Base-by-base conservation (phyloP, 1,140 invertebrate species). In the Colletes latitarsis region DNA sequence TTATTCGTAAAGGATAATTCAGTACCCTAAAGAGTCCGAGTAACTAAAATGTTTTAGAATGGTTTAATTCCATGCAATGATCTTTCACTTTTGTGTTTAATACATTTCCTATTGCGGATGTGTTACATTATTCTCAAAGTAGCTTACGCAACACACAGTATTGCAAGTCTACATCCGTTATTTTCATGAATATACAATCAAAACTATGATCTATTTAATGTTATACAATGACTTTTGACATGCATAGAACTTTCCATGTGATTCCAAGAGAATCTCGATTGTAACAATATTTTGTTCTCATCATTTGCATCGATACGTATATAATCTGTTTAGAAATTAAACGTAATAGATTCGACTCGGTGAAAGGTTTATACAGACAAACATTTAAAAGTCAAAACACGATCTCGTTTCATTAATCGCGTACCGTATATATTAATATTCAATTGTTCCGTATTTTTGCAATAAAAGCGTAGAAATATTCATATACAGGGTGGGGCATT, bases 161-260 rank as follows among this genome's bases (percentile, higher is more conserved):
- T 53, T 62, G 30, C 49, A 21, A 0, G 67, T 43, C 43, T 30
- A 14, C 49, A 21, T 9, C 21, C 6, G 30, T 68, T 52, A 68
- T 21, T 46, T n/a, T 10, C 62, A 41, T 67, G 9, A 5, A 14
- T 3, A 10, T n/a, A 49, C 5, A 14, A 67, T 4, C 46, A 8
- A 6, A 17, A 43, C 17, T 43, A 9, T 15, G n/a, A 68, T 39
- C 5, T 6, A 1, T 55, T 69, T 55, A 60, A 58, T 58, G 19
- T 46, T 14, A 72, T 72, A 21, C 55, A 46, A 46, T 30, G 52
- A 76, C 41, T 49, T 43, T 12, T 41, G 62, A 66, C 39, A 43
- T 52, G 10, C 9, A 2, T 3, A 43, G n/a, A 67, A 55, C 43
- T 4, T 76, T 67, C 15, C 73, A 75, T 43, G 3, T 3, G 10